Evolutionary conservation across 2,797 vertebrate species (phyloP), one percentile per base, ranked within the genome.

Genomic region (Crenuchus spilurus): DNA sequence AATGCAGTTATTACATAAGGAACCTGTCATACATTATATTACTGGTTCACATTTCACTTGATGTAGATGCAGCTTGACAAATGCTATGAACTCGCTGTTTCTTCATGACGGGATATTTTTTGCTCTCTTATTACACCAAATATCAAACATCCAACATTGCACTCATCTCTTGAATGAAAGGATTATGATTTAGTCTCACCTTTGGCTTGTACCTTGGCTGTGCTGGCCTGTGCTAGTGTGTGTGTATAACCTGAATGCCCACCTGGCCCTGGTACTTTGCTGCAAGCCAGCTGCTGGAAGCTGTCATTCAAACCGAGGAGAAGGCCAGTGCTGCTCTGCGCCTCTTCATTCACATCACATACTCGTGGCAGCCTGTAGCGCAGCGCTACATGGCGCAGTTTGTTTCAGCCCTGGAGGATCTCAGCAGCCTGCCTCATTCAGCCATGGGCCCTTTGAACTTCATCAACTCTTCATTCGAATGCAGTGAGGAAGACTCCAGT

Each of bases 401-500:
- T 7, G 16, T 60, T 35, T 65, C 71, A 73, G 18, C 46, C 51
- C 7, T 52, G 39, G 28, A 57, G 41, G 16, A 44, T 30, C 2
- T 26, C 3, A 42, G 24, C 39, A 28, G 20, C 33, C 20, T 46
- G 10, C 16, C 18, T 31, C 37, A 16, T 13, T 54, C 48, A 28
- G 9, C 20, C 37, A 42, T 41, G 35, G 20, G 35, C 11, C 33
- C 14, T 46, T n/a, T 57, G 11, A 42, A 0, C 14, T 66, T 76
- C 10, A 82, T 77, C 2, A 87, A 87, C 0, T 82, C 79, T 41
- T 85, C 79, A 22, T 83, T 57, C 0, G 83, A 84, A 14, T 83
- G 79, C 81, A 79, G 83, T 13, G 77, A 84, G n/a, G 82, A 86
- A 20, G 78, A 87, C n/a, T 86, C 77, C 4, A 73, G 61, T 1